Evolutionary conservation across 2,888 invertebrate genomes (phyloP), one percentile per base, ranked within the genome.

Genomic region (Pachliopta kotzebuea): DNA sequence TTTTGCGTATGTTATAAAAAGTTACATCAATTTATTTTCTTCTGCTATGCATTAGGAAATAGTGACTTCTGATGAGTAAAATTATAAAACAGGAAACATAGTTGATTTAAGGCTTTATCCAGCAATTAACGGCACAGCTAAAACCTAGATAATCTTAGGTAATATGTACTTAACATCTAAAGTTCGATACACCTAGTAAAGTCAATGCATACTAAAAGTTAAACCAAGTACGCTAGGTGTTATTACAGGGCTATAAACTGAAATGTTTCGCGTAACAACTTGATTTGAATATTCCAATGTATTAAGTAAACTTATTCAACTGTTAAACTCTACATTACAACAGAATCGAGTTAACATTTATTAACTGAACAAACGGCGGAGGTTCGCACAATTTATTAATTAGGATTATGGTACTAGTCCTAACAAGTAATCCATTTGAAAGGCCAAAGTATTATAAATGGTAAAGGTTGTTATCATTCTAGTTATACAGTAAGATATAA

Each of bases 61-160:
- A 57, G 24, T 26, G 24, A 60, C 60, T 53, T 45, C 56, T 29
- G 26, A 21, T 56, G 42, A 45, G 53, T 45, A 54, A 54, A 58
- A 56, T 58, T 57, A 24, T 31, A 61, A 62, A 58, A 65, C 62
- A 53, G 60, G 60, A 65, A 45, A 45, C 21, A n/a, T 53, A 56
- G 60, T 65, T 31, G 65, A n/a, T 56, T 65, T 65, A 56, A 60
- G 65, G 65, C 8, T 56, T 45, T 42, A 6, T 18, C 24, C 26
- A 60, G 50, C n/a, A 21, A 17, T n/a, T 54, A 60, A 50, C 42
- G 24, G n/a, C 56, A 62, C 59, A 21, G 17, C 60, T 50, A 24
- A 18, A 56, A 55, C 37, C 60, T 49, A 55, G 50, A 56, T 59
- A 63, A 63, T 56, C 17, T 63, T 60, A 37, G 52, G 37, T 52